Evolutionary conservation across 2,113 vertebrate species (phyloP).

Genomic region (Raphicerus campestris): DNA sequence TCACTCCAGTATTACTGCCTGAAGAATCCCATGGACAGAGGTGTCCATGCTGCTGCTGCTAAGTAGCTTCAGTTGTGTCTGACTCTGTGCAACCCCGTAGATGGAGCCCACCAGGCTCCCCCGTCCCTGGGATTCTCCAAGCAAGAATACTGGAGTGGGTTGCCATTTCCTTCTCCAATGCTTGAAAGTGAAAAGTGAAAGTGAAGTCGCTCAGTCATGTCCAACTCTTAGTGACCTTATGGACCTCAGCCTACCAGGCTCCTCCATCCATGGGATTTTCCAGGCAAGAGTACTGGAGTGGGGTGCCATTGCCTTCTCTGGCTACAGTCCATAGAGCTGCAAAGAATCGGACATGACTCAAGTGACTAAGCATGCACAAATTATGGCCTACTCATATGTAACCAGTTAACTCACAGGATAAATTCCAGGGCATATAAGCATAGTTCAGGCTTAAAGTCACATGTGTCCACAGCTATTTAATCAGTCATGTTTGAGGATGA

Average conservation of each 20-base stretch:
- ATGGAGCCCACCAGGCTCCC: too few species aligned
- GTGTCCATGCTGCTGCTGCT: neutral
- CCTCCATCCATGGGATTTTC: too few species aligned
- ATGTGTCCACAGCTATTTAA: neutral
- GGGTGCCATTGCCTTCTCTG: too few species aligned
- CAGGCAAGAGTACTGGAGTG: too few species aligned
- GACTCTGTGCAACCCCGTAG: too few species aligned
- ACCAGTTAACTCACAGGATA: neutral
- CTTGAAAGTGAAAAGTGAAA: too few species aligned
- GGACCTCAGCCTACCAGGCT: too few species aligned
- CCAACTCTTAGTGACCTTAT: rapidly evolving
- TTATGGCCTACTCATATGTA: neutral
- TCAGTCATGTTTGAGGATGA: conserved; percentile 5
- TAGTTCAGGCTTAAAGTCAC: neutral
- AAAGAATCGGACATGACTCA: neutral
- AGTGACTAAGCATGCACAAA: neutral
- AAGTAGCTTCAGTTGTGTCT: rapidly evolving
- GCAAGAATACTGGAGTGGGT: too few species aligned
- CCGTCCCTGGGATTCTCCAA: too few species aligned
- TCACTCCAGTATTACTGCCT: neutral
- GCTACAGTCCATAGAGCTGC: neutral
- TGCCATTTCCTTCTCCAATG: too few species aligned
- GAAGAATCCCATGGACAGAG: neutral
- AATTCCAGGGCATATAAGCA: neutral
- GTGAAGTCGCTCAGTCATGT: too few species aligned